Evolutionary conservation across 2,888 invertebrate genomes (phyloP), one percentile per base, ranked within the genome.

Genomic region (Heteropelma amictum): DNA sequence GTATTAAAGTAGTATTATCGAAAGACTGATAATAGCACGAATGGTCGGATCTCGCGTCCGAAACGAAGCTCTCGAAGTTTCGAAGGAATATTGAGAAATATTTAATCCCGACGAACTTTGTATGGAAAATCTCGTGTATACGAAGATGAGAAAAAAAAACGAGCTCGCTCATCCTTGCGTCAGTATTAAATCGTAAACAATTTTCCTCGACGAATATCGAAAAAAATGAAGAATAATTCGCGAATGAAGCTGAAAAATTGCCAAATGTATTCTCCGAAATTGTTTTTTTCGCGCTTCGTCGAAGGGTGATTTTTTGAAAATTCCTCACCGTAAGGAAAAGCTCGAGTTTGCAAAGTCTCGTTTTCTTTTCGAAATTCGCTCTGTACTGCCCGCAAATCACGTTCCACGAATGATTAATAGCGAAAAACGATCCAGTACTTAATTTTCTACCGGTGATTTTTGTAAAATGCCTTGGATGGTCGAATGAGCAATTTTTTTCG

Each of bases 1-100:
- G 83, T 86, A 86, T 86, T 84, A 82, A 82, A 81, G 80, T 86
- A 87, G 84, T 87, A 86, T 87, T 87, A 84, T 81, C 80, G 80
- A 79, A 87, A 86, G 87, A 87, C 86, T 86, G 86, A 85, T 80
- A 81, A 80, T 61, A 81, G 78, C 79, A 72, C 69, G 78, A 72
- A 79, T 77, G 77, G 73, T 61, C 64, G 58, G 67, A 45, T 65
- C 58, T 40, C 21, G 54, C 63, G 45, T 63, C 45, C 78, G 77
- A 30, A 68, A 71, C 65, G 14, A 53, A 47, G 28, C 23, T 33
- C 35, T 12, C 23, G 54, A 68, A 19, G 17, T 40, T 19, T 10
- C 65, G 38, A 53, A 53, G 33, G 28, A 61, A 33, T 19, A 42
- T 19, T 51, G 19, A 60, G 28, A 33, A 40, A 38, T 53, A 53